Evolutionary conservation across 1,140 invertebrate genomes (phyloP), one percentile per base, ranked within the genome.

Genomic region (Drosophila parvula): DNA sequence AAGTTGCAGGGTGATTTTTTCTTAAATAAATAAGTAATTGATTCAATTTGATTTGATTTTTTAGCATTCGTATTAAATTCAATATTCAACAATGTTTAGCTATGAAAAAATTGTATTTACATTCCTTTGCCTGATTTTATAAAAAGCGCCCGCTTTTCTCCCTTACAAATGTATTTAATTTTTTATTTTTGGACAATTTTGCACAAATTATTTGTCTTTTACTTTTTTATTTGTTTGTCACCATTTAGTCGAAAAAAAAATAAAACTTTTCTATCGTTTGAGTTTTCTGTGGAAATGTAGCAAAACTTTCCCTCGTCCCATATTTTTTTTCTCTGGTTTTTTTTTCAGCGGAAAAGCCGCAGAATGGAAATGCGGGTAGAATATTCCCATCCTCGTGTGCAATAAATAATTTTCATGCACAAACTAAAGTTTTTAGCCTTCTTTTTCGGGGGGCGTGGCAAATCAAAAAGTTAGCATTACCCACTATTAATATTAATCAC

Each of bases 381-480:
- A 14, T 18, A 27, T 48, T 22, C 10, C 16, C 18, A 32, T 28
- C 6, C 32, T 12, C 51, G 28, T 41, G 22, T 51, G 61, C 63
- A 59, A 74, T 79, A 79, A 79, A 79, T 63, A 68, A 79, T 74
- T 58, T 74, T 22, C 18, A 30, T 51, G 32, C 55, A 38, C 22
- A 10, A 64, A 67, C 48, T 61, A 80, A 71, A 65, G 51, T 81
- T 81, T n/a, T 5, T 16, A 18, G 8, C 28, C 11, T 32, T 32
- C 28, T 34, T 69, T 40, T 8, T 28, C 9, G 32, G 32, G 40
- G 40, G 27, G 32, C 14, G 18, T 9, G 10, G 34, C 60, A 68
- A 81, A 82, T 85, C 63, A 69, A 59, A 74, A 69, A 45, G 45
- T 75, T 67, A 63, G 47, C 12, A 61, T 67, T 57, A 16, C 38